Evolutionary conservation across 1,140 invertebrate species (phyloP).

Genomic region (Drosophila bipectinata): DNA sequence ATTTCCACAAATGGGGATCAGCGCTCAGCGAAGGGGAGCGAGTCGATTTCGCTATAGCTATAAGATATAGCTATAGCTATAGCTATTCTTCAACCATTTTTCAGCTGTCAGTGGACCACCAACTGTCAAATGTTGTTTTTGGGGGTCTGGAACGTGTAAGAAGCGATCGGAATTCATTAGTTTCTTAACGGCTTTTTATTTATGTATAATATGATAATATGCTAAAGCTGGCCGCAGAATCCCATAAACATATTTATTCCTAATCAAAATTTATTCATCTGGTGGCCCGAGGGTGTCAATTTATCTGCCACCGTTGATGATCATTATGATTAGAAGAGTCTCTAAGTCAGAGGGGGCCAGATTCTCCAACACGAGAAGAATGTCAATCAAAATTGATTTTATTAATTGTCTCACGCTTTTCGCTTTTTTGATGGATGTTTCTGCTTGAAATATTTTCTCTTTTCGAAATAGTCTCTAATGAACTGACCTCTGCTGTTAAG

Average conservation of each 20-base stretch:
- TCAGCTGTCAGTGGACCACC: constrained; percentile 12
- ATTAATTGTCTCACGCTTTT: constrained; percentile 63
- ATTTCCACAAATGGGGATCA: constrained; percentile 24
- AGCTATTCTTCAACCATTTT: constrained; percentile 53
- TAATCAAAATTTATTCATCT: constrained; percentile 72
- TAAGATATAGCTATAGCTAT: background rate
- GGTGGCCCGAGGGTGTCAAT: constrained; percentile 67
- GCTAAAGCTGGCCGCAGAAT: constrained; percentile 26
- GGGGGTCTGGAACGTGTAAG: constrained; percentile 44
- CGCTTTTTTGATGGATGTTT: constrained; percentile 32
- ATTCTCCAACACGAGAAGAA: constrained; percentile 33
- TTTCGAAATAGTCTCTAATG: constrained; percentile 15
- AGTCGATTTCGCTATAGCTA: constrained; percentile 13
- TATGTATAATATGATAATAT: constrained; percentile 22
- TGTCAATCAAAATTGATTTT: constrained; percentile 73
- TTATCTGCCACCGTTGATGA: constrained; percentile 65
- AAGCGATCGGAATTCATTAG: constrained; percentile 69
- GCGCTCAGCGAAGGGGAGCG: background rate
- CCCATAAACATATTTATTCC: constrained; percentile 27
- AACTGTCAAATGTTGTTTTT: constrained; percentile 39
- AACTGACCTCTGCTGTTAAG: constrained; percentile 31
- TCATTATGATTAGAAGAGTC: constrained; percentile 37
- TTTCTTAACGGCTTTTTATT: constrained; percentile 70
- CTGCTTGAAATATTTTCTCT: constrained; percentile 1
- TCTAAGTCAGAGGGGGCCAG: constrained; percentile 30